Evolutionary conservation across 1,140 invertebrate species (phyloP), one percentile per base, ranked within the genome.

Genomic region (Sarcophaga peregrina): DNA sequence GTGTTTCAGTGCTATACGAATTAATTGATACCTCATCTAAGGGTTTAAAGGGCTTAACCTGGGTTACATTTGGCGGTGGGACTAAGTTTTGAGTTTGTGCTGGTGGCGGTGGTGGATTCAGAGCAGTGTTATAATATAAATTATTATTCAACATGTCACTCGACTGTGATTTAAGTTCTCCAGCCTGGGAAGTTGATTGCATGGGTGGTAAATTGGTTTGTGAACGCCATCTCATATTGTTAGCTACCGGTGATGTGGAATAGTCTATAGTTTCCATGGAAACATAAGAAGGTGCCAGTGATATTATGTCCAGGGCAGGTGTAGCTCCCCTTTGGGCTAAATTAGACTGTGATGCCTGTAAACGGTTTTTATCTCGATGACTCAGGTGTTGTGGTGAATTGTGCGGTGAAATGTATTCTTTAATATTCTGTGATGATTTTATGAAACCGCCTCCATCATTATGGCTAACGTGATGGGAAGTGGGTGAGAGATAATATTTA

Each of bases 391-490:
- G 83, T 54, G 82, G 88, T 54, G 88, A 90, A 0, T 86, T 85
- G 5, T 87, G 81, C 0, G 88, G 88, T 8, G 88, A 90, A 8
- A 88, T 84, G 73, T 89, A 90, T 82, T 90, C 86, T 82, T 90
- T 90, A 15, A 90, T 90, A 58, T 88, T 89, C 73, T 90, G 88
- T 84, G 88, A 89, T 73, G 88, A 89, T 80, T 88, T 90, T 5
- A 90, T 90, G 45, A 90, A 90, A 25, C 88, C 88, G 0, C 87
- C 88, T 1, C 88, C 88, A 78, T 88, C 87, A 54, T 85, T 90
- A 74, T 90, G 88, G 48, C 80, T 88, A 68, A 89, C 88, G 86
- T 89, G 88, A 78, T 78, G 75, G 0, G 75, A 45, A 0, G 88
- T 90, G 2, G 88, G 88, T 73, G 88, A 90, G 13, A 90, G 45